Evolutionary conservation across 2,113 vertebrate genomes (phyloP), one percentile per base, ranked within the genome.

Genomic region (Ascaphus truei): DNA sequence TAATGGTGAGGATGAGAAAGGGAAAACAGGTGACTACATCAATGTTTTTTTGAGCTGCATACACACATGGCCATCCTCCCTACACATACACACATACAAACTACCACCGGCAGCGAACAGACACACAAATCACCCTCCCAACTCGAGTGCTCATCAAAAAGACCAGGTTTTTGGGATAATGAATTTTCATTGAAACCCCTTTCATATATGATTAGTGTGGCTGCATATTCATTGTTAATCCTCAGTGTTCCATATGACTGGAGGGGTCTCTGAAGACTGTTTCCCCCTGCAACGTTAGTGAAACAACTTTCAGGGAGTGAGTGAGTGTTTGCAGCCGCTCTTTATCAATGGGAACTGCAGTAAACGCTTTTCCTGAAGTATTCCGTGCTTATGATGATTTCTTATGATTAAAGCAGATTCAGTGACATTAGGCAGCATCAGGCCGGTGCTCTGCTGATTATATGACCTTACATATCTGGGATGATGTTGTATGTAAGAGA

Each of bases 121-220:
- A 29, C 6, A 30, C 59, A 62, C 33, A 62, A 62, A 62, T 62
- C 41, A 47, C 22, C 48, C 39, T 47, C 30, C n/a, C 33, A 48
- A 62, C 39, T 15, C 48, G 59, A 62, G 59, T 47, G 29, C 59
- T 62, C 59, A 47, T 36, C 59, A 62, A 62, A 41, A 31, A 3
- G 7, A 61, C 58, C 58, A 61, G 43, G 43, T 61, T 61, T 61
- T 61, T 61, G 29, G 27, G 58, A 26, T 61, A 41, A 48, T 27
- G 23, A 25, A 30, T 62, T 33, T 47, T 15, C 59, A 5, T 18
- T 23, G 10, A 30, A 20, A 39, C 48, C 33, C 12, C n/a, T 27
- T 15, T 62, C 41, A 3, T 18, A 10, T 33, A 7, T 62, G 45
- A 62, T 62, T 62, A 62, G 48, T 62, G 41, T 30, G 26, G 45